Conservation (phyloP, 2,888 invertebrate species). For the Apoda limacodes region DNA sequence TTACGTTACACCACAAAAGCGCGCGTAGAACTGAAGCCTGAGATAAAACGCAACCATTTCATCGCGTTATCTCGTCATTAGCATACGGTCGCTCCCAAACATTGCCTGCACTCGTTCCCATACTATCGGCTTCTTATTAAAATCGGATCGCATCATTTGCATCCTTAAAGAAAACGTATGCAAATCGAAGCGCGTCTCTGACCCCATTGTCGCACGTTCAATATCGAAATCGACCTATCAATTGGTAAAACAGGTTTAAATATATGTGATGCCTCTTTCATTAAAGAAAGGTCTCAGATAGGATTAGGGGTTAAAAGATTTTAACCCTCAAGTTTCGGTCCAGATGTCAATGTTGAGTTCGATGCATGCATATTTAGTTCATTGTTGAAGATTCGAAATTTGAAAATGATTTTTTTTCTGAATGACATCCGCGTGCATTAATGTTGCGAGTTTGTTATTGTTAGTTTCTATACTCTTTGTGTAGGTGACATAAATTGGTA, state of each 20-base stretch:
- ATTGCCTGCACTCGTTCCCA: conserved; percentile 42
- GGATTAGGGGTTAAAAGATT: conserved; percentile 55
- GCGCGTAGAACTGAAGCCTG: conserved; percentile 57
- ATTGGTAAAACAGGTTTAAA: conserved; percentile 65
- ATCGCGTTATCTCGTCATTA: conserved; percentile 57
- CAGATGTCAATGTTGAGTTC: conserved; percentile 56
- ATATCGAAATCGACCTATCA: conserved; percentile 57
- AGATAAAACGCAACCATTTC: conserved; percentile 44
- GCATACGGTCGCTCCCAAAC: conserved; percentile 43
- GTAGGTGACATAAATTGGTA: conserved; percentile 13
- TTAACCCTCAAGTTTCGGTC: conserved; percentile 28
- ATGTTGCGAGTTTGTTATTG: too few relatives aligned
- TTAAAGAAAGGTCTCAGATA: conserved; percentile 30
- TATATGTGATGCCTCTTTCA: conserved; percentile 48
- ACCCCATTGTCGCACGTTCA: conserved; percentile 49
- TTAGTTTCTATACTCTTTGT: too few relatives aligned
- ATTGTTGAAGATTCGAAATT: conserved; percentile 37
- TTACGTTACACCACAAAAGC: conserved; percentile 51
- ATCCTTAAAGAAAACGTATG: conserved; percentile 59
- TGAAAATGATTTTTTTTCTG: conserved; percentile 58
- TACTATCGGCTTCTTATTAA: conserved; percentile 40
- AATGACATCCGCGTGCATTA: conserved; percentile 41
- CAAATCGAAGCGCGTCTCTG: conserved; percentile 48
- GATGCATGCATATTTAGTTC: conserved; percentile 44
- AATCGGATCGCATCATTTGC: conserved; percentile 52